phyloP scores from a whole-genome alignment of 2,113 vertebrate genomes.

The Nettapus auritus region DNA sequence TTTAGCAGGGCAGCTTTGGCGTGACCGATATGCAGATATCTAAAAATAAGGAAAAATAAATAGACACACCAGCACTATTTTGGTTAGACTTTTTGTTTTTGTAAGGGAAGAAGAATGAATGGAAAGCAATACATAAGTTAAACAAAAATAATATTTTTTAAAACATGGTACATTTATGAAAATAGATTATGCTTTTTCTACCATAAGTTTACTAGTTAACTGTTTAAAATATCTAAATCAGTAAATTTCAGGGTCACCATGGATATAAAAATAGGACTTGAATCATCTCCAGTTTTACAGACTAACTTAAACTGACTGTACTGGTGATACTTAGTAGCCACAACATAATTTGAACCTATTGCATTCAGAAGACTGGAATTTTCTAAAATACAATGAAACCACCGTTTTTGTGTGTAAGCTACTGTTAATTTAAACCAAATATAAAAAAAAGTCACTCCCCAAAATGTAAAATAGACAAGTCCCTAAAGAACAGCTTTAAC shows the following conservation, averaged over 20 bases:
- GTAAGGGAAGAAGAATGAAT: background rate
- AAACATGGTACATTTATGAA: background rate
- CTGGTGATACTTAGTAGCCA: background rate
- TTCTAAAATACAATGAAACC: background rate
- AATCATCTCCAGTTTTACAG: background rate
- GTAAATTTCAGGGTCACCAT: background rate
- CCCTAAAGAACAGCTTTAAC: background rate
- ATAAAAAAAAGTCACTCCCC: background rate
- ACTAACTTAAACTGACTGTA: background rate
- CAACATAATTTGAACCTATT: background rate
- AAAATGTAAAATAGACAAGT: background rate
- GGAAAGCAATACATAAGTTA: background rate
- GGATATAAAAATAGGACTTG: background rate
- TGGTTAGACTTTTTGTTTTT: background rate
- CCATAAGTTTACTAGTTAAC: background rate
- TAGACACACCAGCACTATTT: background rate
- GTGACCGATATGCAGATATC: conserved; percentile 97
- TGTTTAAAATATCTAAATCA: background rate
- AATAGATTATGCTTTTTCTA: background rate
- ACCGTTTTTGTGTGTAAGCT: background rate
- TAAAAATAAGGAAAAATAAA: conserved; percentile 55
- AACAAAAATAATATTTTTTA: background rate
- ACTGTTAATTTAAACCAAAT: background rate
- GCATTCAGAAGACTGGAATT: background rate
- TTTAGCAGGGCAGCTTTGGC: conserved; percentile 98